These are phyloP conservation scores for Bergia sp. DNA, from an alignment of 92 coral and sea anemone genomes.

Conservation along the genomic window DNA sequence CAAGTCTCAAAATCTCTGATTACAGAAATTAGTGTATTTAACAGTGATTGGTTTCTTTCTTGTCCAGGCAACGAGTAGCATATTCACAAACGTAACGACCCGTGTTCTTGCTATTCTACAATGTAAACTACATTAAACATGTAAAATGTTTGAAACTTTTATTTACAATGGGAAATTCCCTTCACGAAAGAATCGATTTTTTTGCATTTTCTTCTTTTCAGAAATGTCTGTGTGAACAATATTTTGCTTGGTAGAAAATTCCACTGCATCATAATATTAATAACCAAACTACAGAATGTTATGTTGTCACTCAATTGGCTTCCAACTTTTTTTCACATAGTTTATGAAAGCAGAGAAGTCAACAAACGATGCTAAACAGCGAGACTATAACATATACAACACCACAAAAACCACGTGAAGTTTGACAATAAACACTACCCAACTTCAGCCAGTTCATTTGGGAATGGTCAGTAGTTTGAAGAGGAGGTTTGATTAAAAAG, in stretches of 20 bases:
- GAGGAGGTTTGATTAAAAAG: neutral
- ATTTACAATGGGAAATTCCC: conserved; percentile 50
- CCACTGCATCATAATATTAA: neutral
- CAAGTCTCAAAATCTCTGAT: neutral
- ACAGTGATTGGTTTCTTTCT: conserved; percentile 64
- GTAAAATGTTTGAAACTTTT: conserved; percentile 43
- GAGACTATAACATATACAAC: neutral
- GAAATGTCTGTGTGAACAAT: conserved; percentile 34
- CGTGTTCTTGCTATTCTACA: conserved; percentile 16
- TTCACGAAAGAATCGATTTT: conserved; percentile 44
- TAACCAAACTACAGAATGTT: neutral
- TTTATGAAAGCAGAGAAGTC: neutral
- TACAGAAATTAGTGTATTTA: conserved; percentile 72
- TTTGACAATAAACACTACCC: neutral
- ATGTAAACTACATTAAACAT: conserved; percentile 35
- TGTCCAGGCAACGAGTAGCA: conserved; percentile 21
- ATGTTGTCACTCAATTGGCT: conserved; percentile 17
- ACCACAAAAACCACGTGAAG: neutral
- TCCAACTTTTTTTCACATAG: neutral
- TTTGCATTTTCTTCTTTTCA: conserved; percentile 21
- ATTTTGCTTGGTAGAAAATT: neutral
- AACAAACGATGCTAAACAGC: neutral
- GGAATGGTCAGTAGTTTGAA: neutral
- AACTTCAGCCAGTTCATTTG: too few relatives aligned
- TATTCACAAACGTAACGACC: neutral